phyloP scores from a whole-genome alignment of 1,140 invertebrate species.

The Parasteatoda tepidariorum region DNA sequence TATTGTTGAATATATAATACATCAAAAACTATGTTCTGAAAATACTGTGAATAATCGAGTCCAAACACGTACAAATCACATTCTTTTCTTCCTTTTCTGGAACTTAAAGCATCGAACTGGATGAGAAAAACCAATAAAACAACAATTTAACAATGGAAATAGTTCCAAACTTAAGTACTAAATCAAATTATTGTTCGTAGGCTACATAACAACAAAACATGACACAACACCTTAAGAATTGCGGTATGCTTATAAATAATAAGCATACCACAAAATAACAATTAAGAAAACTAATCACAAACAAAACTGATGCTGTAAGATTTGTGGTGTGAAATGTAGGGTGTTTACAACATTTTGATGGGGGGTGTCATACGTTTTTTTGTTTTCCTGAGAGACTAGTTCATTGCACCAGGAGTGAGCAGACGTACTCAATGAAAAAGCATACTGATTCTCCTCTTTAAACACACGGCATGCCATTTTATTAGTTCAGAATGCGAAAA shows the following conservation, averaged over 20 bases:
- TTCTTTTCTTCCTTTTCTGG: neutral
- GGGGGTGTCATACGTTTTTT: too few species aligned
- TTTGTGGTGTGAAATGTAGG: too few species aligned
- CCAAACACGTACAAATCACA: slow-evolving; percentile 24
- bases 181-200: slow-evolving; percentile 23
- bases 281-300: too few species aligned
- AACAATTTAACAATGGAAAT: slow-evolving; percentile 37
- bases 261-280: too few species aligned
- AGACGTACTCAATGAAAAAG: too few species aligned
- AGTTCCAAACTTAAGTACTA: slow-evolving; percentile 44
- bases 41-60: slow-evolving; percentile 16
- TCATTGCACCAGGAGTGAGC: neutral
- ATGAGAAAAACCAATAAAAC: neutral
- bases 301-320: too few species aligned
- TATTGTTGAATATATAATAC: slow-evolving; percentile 44
- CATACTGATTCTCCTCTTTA: too few species aligned
- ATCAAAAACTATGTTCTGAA: slow-evolving; percentile 31
- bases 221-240: slow-evolving; percentile 22
- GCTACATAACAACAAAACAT: slow-evolving; percentile 40
- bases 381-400: slow-evolving; percentile 8
- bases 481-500: too few species aligned
- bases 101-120: neutral
- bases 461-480: too few species aligned
- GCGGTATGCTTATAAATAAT: too few species aligned
- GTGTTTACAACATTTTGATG: too few species aligned